Percentiles rank a stretch among this genome's conserved stretches.
Evolutionary conservation across 2,113 vertebrate species (phyloP).

Genomic region (Aviceda subcristata): DNA sequence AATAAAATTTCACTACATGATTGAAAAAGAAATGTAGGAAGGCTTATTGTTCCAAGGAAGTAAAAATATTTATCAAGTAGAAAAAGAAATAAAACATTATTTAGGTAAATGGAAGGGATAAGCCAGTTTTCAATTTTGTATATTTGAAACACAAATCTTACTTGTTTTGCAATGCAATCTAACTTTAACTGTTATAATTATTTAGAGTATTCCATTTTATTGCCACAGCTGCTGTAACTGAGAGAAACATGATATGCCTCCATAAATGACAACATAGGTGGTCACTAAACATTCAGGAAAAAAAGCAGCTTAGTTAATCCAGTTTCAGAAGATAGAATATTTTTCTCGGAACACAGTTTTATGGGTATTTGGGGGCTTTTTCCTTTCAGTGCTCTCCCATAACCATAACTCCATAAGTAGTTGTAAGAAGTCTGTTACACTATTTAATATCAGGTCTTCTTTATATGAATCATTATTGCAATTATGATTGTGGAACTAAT

Average conservation of each 20-base stretch:
- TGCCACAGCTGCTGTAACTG: neutral
- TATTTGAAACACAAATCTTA: neutral
- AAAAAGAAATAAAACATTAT: neutral
- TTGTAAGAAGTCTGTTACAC: neutral
- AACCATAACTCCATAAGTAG: neutral
- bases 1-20: neutral
- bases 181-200: neutral
- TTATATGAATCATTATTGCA: neutral
- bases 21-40: neutral
- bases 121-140: neutral
- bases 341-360: neutral
- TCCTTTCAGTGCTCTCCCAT: neutral
- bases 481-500: conserved; percentile 3
- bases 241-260: neutral
- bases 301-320: neutral
- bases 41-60: neutral
- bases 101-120: neutral
- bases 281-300: neutral
- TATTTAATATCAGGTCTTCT: neutral
- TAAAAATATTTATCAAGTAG: neutral
- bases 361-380: neutral
- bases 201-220: neutral
- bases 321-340: neutral
- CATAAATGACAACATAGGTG: neutral
- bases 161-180: neutral